Base-by-base conservation (phyloP, 64 coral and sea anemone genomes). In the Montipora cactus region DNA sequence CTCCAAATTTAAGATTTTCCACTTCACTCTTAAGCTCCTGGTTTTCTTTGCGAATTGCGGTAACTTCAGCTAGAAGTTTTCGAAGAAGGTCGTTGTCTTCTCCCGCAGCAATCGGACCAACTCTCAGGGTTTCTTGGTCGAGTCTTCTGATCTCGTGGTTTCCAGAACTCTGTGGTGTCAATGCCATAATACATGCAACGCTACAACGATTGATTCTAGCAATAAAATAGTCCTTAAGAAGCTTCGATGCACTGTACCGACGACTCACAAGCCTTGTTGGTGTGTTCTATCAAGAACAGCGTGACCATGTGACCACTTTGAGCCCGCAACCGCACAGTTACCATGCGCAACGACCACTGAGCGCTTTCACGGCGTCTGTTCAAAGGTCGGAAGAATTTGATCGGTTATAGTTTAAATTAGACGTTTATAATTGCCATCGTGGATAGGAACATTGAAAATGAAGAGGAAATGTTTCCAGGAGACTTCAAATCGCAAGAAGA, bases 11-110 rank as follows among this genome's bases (percentile, higher is more conserved):
- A 77, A 77, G 75, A 77, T 77, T 77, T 47, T 37, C 44, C 12
- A 77, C 75, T 77, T 77, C 12, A 77, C 75, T 77, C 45, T 48
- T 46, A 7, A 77, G 75, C 15, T 77, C 28, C 75, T 77, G 21
- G 45, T 77, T 77, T 77, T 77, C 75, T 77, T 77, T 77, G 75
- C 75, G 75, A 47, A 77, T 77, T 6, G 13, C 75, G 4, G 75
- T 15, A 77, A 77, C 37, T 77, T 77, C 75, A 46, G 75, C 75
- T 46, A 77, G 28, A 15, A 77, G 44, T 77, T 47, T 37, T 47
- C 28, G 4, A 37, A 77, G 13, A 47, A 77, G 22, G 45, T 16
- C 14, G 28, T 46, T 37, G 45, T 77, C 75, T 64, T 64, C 59
- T 64, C 59, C 59, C 0, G 59, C 59, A 64, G 59, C 59, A 64